phyloP scores from a whole-genome alignment of 1,140 invertebrate species.

The Episyrphus balteatus region DNA sequence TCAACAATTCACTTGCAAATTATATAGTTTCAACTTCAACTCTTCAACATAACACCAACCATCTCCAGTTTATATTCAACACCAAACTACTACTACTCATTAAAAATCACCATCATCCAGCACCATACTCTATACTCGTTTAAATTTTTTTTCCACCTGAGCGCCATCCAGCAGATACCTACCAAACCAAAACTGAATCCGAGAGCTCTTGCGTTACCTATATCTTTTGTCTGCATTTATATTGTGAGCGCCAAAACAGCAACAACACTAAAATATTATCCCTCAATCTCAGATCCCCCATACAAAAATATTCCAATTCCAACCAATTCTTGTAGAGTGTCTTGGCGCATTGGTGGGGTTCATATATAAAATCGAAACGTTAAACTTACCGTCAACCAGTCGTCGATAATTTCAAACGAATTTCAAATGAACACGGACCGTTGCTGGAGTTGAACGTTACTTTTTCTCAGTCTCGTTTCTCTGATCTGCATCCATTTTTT shows the following conservation, averaged over 20 bases:
- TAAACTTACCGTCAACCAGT: not conserved
- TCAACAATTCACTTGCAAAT: too few species aligned
- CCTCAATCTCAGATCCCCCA: slow-evolving; percentile 4
- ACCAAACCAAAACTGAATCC: too few species aligned
- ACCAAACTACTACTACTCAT: too few species aligned
- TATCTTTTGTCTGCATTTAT: not conserved
- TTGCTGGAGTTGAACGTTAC: not conserved
- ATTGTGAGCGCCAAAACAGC: too few species aligned
- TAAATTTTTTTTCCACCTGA: too few species aligned
- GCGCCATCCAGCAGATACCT: slow-evolving; percentile 3
- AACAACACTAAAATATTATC: not conserved
- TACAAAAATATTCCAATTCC: slow-evolving; percentile 14
- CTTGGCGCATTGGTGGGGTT: not conserved
- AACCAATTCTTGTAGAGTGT: too few species aligned
- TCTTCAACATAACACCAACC: too few species aligned
- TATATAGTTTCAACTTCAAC: too few species aligned
- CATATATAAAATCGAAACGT: slow-evolving; percentile 1
- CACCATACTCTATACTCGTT: too few species aligned
- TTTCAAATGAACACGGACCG: slow-evolving; percentile 1
- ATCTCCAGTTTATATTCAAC: too few species aligned
- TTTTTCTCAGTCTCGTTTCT: not conserved
- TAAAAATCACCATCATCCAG: too few species aligned
- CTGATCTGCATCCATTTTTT: not conserved
- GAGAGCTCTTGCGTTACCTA: not conserved
- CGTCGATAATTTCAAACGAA: slow-evolving; percentile 1